Evolutionary conservation across 2,113 vertebrate species (phyloP).

Genomic region (Corvus hawaiiensis): DNA sequence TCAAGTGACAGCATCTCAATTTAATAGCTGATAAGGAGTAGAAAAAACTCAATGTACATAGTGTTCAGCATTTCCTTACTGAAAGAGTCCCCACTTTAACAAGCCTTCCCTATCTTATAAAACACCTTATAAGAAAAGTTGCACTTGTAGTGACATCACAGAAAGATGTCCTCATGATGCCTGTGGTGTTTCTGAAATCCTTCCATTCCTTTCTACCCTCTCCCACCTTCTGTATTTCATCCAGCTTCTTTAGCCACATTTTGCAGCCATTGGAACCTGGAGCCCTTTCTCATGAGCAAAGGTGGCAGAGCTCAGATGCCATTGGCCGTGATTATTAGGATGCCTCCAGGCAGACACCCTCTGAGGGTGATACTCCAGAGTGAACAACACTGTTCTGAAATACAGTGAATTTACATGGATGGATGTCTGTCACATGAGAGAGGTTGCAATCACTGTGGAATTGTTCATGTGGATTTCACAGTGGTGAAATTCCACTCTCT

Average conservation of each 20-base stretch:
- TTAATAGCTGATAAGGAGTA: neutral
- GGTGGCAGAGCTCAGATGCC: neutral
- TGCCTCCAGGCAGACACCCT: neutral
- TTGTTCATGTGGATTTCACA: neutral
- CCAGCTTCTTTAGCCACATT: neutral
- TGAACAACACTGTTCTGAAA: neutral
- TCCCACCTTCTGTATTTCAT: neutral
- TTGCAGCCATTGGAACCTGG: neutral
- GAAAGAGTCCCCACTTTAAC: neutral
- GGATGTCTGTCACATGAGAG: neutral
- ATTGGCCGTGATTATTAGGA: accelerated
- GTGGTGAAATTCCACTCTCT: neutral
- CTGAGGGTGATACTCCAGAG: neutral
- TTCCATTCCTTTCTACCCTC: neutral
- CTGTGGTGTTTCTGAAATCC: neutral
- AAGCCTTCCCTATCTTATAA: neutral
- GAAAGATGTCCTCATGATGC: neutral
- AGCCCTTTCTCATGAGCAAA: neutral
- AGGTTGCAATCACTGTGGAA: neutral
- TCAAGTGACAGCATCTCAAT: neutral
- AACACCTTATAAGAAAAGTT: neutral
- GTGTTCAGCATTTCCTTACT: neutral
- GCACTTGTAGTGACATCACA: neutral
- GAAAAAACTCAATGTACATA: neutral
- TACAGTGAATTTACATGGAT: neutral